These are phyloP conservation scores for Drosophila meridiana DNA, from an alignment of 2,888 invertebrate genomes.

Conservation along the genomic window DNA sequence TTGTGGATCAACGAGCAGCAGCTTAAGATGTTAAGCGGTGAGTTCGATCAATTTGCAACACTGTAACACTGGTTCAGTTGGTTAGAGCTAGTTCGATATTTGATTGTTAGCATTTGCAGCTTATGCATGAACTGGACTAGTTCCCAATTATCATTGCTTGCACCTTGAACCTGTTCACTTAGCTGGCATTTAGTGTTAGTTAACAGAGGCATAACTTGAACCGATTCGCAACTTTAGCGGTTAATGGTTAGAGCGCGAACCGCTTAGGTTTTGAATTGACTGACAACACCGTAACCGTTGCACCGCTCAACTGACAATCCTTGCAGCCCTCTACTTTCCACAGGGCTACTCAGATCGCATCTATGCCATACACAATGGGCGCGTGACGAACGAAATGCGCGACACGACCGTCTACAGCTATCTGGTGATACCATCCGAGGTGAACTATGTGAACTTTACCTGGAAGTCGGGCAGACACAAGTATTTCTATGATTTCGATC, in stretches of 20 bases:
- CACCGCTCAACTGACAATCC: slow-evolving; percentile 1
- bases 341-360: slow-evolving; percentile 86
- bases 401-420: slow-evolving; percentile 96
- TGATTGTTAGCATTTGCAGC: not conserved
- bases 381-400: slow-evolving; percentile 93
- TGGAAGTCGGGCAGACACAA: slow-evolving; percentile 94
- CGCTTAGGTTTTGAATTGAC: not conserved
- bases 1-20: slow-evolving; percentile 96
- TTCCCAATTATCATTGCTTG: not conserved
- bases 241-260: not conserved
- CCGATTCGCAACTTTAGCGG: not conserved
- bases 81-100: not conserved
- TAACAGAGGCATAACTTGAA: not conserved
- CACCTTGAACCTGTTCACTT: not conserved
- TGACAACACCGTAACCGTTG: not conserved
- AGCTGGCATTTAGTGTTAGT: not conserved
- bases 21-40: slow-evolving; percentile 96
- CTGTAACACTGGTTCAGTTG: not conserved
- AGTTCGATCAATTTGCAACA: slow-evolving; percentile 54
- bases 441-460: slow-evolving; percentile 95
- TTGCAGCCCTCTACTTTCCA: slow-evolving; percentile 79
- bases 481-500: slow-evolving; percentile 94
- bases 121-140: not conserved
- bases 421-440: slow-evolving; percentile 95
- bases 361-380: slow-evolving; percentile 94